Evolutionary conservation across 2,888 invertebrate species (phyloP).

Genomic region (Pristionchus exspectatus): DNA sequence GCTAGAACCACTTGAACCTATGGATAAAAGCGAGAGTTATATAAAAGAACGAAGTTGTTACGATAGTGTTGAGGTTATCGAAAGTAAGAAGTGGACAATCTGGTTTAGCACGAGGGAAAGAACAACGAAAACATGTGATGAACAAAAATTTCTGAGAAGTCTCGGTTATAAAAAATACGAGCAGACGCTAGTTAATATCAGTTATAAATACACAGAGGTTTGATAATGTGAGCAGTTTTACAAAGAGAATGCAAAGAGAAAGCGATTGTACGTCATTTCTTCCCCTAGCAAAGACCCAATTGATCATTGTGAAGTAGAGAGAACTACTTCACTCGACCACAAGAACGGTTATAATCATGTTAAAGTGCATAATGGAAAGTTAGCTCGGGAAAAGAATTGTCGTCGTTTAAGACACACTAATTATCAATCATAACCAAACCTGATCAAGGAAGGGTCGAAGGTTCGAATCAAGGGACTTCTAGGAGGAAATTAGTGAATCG

Average conservation of each 20-base stretch:
- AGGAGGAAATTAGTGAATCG: not conserved
- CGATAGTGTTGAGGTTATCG: constrained; percentile 24
- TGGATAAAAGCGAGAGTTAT: not conserved
- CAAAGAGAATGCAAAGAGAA: not conserved
- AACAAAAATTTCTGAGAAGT: not conserved
- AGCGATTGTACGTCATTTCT: not conserved
- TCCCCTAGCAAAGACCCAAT: not conserved
- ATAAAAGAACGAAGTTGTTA: constrained; percentile 3
- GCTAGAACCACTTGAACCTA: not conserved
- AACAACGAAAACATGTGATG: not conserved
- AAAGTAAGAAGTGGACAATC: constrained; percentile 39
- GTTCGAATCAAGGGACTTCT: not conserved
- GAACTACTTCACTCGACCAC: not conserved
- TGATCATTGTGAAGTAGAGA: not conserved
- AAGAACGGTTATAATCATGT: not conserved
- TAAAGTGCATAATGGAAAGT: constrained; percentile 39
- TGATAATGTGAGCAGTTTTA: no score
- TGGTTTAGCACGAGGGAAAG: constrained; percentile 23
- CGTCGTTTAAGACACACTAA: not conserved
- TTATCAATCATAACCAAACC: constrained; percentile 41
- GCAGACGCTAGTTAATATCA: not conserved
- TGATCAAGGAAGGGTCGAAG: not conserved
- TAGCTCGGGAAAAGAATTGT: not conserved
- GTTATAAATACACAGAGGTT: not conserved
- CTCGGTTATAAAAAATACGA: not conserved